These are phyloP conservation scores for Melanostoma mellinum DNA, from an alignment of 2,888 invertebrate species.

Conservation along the genomic window DNA sequence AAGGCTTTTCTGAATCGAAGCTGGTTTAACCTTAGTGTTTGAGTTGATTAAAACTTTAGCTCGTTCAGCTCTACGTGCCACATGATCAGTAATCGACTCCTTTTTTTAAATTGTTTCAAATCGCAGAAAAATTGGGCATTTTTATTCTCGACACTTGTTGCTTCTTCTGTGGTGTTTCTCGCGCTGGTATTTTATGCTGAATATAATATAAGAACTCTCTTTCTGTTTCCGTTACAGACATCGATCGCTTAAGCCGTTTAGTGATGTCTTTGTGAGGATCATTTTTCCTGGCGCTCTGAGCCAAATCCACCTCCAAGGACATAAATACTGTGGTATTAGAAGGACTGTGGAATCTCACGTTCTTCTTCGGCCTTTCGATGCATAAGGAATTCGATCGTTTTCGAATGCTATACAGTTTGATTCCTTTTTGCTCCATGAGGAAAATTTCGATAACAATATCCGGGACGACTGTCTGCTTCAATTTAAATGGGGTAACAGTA, in stretches of 20 bases:
- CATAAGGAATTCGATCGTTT: constrained; percentile 77
- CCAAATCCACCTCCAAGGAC: constrained; percentile 74
- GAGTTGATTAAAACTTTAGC: constrained; percentile 78
- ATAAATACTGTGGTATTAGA: constrained; percentile 75
- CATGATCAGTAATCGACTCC: constrained; percentile 87
- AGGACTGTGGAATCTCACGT: constrained; percentile 78
- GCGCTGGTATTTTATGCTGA: constrained; percentile 41
- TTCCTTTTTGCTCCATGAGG: constrained; percentile 64
- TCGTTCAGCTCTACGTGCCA: constrained; percentile 81
- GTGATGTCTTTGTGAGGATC: constrained; percentile 76
- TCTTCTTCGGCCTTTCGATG: constrained; percentile 68
- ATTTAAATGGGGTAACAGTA: constrained; percentile 76
- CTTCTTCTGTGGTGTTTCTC: constrained; percentile 21
- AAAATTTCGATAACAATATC: constrained; percentile 17
- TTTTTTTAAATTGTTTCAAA: constrained; percentile 86
- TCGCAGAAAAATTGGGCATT: constrained; percentile 87
- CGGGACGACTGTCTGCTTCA: constrained; percentile 30
- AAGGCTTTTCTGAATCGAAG: constrained; percentile 45
- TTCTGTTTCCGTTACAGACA: constrained; percentile 76
- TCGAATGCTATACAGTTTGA: constrained; percentile 73
- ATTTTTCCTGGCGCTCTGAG: constrained; percentile 27
- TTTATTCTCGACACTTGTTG: constrained; percentile 81
- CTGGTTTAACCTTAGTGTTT: constrained; percentile 61
- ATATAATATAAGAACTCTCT: constrained; percentile 71
- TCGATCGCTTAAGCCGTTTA: constrained; percentile 78